These are phyloP conservation scores for Lasioglossum zephyrum DNA, from an alignment of 2,888 invertebrate genomes.

Conservation along the genomic window DNA sequence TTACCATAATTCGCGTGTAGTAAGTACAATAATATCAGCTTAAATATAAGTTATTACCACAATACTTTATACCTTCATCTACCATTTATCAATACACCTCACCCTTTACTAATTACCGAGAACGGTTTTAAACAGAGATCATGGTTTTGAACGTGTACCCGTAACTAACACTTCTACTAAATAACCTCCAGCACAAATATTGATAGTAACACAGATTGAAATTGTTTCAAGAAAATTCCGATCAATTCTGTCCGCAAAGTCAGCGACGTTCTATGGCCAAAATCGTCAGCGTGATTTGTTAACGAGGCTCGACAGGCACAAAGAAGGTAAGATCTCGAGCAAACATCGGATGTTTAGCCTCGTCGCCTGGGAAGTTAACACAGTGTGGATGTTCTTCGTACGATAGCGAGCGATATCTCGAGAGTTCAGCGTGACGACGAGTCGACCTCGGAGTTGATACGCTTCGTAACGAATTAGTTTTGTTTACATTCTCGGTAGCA, in stretches of 20 bases:
- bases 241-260: not conserved
- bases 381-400: not conserved
- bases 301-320: not conserved
- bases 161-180: no score
- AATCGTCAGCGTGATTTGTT: not conserved
- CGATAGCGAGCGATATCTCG: conserved; percentile 12
- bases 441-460: not conserved
- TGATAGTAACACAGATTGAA: no score
- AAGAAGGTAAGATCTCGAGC: not conserved
- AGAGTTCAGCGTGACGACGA: conserved; percentile 12
- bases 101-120: no score
- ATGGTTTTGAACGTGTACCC: no score
- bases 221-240: not conserved
- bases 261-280: not conserved
- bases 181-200: no score
- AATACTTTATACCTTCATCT: no score
- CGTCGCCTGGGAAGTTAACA: not conserved
- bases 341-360: not conserved
- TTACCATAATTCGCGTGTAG: no score
- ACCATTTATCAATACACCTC: no score
- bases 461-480: not conserved
- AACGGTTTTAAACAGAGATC: no score
- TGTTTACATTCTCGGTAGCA: not conserved
- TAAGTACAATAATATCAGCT: no score
- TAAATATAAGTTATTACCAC: no score